These are phyloP conservation scores for Mormoops blainvillei DNA, from an alignment of 2,113 vertebrate species.

Conservation along the genomic window DNA sequence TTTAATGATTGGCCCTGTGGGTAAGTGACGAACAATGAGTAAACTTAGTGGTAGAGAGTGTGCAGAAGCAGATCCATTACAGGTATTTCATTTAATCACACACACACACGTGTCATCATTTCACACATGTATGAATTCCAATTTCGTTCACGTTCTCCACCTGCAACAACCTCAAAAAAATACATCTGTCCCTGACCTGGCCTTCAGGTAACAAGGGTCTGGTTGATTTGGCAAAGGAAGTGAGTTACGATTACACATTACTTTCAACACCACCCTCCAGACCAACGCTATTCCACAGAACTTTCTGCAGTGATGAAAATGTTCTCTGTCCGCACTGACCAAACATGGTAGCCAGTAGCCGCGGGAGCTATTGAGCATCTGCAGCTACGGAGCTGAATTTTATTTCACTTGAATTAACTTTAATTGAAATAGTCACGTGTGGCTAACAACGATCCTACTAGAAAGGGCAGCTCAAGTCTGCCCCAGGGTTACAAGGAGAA, in stretches of 20 bases:
- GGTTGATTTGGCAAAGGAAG: neutral
- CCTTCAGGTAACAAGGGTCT: neutral
- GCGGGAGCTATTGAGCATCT: neutral
- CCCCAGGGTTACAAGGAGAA: neutral
- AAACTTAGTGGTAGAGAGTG: neutral
- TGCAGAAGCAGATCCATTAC: neutral
- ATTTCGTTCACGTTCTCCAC: neutral
- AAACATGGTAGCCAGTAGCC: neutral
- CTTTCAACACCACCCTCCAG: neutral
- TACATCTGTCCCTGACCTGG: neutral
- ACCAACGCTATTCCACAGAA: neutral
- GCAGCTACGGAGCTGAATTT: neutral
- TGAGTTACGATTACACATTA: neutral
- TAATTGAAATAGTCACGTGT: neutral
- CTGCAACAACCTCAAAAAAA: neutral
- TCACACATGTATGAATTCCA: neutral
- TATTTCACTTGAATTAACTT: neutral
- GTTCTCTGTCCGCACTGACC: neutral
- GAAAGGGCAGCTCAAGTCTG: neutral
- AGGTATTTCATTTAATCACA: neutral
- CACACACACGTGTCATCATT: neutral
- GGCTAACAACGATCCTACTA: neutral
- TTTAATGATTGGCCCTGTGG: neutral
- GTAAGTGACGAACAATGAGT: neutral
- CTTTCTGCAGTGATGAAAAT: neutral